Base-by-base conservation (phyloP, 2,888 invertebrate genomes). In the Stomorhina lunata region DNA sequence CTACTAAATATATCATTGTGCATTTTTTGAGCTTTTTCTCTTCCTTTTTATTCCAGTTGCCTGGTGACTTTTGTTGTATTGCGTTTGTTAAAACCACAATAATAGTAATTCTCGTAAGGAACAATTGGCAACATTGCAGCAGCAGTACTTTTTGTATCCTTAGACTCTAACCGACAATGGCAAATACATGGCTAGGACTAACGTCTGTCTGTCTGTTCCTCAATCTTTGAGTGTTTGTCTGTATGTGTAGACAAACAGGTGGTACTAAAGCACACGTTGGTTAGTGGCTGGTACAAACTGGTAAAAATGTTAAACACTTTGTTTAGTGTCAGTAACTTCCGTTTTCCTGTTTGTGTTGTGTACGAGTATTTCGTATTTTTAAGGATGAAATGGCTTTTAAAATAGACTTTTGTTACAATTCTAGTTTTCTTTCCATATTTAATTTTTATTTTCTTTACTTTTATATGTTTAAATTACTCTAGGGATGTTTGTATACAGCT, bases 281-380 rank as follows among this genome's bases (percentile, higher is more conserved):
- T 65, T 83, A 76, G 83, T 83, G 82, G 71, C 79, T 77, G 83
- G 79, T 66, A 82, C 75, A 80, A 72, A 55, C 79, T 77, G 81
- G 75, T 66, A 80, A 68, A 80, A 89, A 89, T 89, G 89, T 89
- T 89, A 88, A 89, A 89, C 90, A 89, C 88, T 89, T 89, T 89
- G 89, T 89, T 87, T 85, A 86, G 88, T 89, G 89, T 89, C 89
- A 89, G 89, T 87, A 85, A 87, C 88, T 88, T 88, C 88, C 88
- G 85, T 84, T 84, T 66, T 84, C 84, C 84, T 83, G 78, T 82
- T 72, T 48, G 15, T 43, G n/a, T 17, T 43, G n/a, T 15, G n/a
- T 12, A 15, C 17, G 15, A 15, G 6, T 43, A 15, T 43, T 17
- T 79, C 79, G 75, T 66, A 79, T 82, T 79, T 82, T 69, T 79